Conservation (phyloP, 2,797 vertebrate genomes). For the Amblyopsis hoosieri region DNA sequence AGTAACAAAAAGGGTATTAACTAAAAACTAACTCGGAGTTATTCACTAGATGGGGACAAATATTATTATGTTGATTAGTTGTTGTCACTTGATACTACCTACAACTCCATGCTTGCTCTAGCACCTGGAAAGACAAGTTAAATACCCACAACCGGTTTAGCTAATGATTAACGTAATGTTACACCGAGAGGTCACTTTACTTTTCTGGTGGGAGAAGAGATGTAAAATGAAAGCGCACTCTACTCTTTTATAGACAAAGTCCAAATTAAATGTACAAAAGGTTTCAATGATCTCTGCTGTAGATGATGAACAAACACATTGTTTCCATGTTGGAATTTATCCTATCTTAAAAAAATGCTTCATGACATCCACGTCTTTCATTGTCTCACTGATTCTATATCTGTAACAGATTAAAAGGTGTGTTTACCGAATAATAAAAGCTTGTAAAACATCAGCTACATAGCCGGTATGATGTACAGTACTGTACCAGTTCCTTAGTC, state of each 20-base stretch:
- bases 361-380: no score
- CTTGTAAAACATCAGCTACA: no score
- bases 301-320: no score
- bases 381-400: no score
- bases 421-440: no score
- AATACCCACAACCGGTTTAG: constrained; percentile 10
- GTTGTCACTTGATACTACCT: constrained; percentile 40
- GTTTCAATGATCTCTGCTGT: no score
- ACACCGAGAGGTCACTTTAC: background rate
- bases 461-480: no score
- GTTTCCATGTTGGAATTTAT: no score
- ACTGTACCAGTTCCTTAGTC: no score
- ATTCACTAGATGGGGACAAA: constrained; percentile 54
- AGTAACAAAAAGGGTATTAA: background rate
- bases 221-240: no score
- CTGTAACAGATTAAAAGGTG: no score
- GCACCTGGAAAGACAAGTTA: constrained; percentile 1
- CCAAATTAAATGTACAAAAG: background rate
- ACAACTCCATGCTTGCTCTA: background rate
- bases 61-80: constrained; percentile 38
- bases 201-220: background rate
- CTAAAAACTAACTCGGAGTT: background rate
- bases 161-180: constrained; percentile 30
- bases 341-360: no score
- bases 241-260: background rate